Evolutionary conservation across 2,797 vertebrate genomes (phyloP).

Genomic region (Smutsia gigantea): DNA sequence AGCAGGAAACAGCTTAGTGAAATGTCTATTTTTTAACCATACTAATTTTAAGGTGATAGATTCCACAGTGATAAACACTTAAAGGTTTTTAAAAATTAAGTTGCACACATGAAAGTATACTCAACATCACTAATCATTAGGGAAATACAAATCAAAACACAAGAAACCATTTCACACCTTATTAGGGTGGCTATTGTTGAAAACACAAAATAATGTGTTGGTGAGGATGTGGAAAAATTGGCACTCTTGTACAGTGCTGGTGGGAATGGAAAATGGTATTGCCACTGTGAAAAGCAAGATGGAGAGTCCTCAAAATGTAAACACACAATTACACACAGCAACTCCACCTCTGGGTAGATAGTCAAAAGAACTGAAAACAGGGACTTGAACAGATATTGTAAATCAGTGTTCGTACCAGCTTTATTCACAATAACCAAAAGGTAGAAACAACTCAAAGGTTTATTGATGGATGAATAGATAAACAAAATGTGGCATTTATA

Average conservation of each 20-base stretch:
- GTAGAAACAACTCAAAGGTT: neutral
- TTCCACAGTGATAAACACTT: neutral
- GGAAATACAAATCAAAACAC: conserved; percentile 25
- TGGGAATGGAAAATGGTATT: neutral
- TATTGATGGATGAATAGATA: neutral
- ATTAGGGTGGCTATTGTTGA: neutral
- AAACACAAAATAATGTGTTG: neutral
- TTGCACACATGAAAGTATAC: neutral
- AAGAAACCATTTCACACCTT: neutral
- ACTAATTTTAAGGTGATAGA: conserved; percentile 17
- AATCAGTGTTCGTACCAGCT: neutral
- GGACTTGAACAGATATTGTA: neutral
- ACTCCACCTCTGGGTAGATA: neutral
- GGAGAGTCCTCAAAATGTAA: neutral
- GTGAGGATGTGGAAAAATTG: neutral
- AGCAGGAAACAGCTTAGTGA: conserved; percentile 33
- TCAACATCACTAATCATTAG: neutral
- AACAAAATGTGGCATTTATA: neutral
- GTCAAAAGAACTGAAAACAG: neutral
- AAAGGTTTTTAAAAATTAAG: conserved; percentile 17
- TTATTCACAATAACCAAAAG: neutral
- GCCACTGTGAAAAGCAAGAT: neutral
- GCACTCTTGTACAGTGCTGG: neutral
- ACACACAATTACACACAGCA: neutral
- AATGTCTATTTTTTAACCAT: neutral